A percentile compares a stretch with the other conserved stretches of the same genome.
Evolutionary conservation across 2,113 vertebrate species (phyloP).

Genomic region (Bungarus multicinctus): DNA sequence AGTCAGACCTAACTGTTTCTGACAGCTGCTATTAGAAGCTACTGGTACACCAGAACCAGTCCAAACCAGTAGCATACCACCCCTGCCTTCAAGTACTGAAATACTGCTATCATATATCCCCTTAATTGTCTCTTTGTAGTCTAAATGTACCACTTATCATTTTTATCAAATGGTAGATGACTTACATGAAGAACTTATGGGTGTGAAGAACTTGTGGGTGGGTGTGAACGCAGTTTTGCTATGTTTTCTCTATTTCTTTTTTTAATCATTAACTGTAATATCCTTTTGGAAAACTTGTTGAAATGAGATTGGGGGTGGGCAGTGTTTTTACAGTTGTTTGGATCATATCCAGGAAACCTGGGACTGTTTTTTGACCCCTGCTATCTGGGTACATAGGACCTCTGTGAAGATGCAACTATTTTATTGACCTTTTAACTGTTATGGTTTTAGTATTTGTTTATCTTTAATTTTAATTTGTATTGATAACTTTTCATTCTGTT

Average conservation of each 20-base stretch:
- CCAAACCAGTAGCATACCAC: too few relatives aligned
- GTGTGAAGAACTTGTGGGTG: not conserved
- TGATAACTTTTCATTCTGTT: not conserved
- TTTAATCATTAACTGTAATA: not conserved
- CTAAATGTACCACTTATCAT: not conserved
- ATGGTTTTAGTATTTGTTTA: not conserved
- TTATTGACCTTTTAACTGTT: not conserved
- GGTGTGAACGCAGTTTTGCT: not conserved
- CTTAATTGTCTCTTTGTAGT: not conserved
- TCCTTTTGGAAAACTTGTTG: not conserved
- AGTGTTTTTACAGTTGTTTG: not conserved
- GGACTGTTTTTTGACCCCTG: not conserved
- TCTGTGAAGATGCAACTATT: not conserved
- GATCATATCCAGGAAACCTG: not conserved
- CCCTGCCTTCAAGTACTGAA: not conserved
- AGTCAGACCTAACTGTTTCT: too few relatives aligned
- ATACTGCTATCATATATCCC: not conserved
- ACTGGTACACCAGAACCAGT: too few relatives aligned
- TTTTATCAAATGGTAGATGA: not conserved
- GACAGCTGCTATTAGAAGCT: too few relatives aligned
- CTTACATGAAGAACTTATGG: not conserved
- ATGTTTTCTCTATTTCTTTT: not conserved
- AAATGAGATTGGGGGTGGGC: not conserved
- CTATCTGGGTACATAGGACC: not conserved
- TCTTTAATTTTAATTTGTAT: not conserved